Conservation (phyloP, 2,113 vertebrate genomes). For the Holacanthus passer region DNA sequence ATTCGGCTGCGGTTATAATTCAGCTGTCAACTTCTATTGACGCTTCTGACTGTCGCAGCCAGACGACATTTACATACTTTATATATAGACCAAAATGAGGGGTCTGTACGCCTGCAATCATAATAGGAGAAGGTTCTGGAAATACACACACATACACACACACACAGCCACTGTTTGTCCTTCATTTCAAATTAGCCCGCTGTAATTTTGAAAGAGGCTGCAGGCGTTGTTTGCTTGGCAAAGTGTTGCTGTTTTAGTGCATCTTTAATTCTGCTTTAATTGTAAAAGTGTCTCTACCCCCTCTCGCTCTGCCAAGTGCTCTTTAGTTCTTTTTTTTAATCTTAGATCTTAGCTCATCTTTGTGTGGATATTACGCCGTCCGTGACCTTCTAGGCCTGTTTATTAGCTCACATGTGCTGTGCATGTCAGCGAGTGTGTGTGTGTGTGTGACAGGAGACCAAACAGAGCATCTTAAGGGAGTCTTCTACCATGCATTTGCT, state of each 20-base stretch:
- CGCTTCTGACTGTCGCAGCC: slow-evolving; percentile 87
- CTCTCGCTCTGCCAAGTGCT: slow-evolving; percentile 76
- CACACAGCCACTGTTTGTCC: slow-evolving; percentile 83
- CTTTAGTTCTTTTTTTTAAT: slow-evolving; percentile 80
- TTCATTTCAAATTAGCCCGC: slow-evolving; percentile 87
- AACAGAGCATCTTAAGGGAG: slow-evolving; percentile 42
- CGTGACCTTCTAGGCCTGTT: slow-evolving; percentile 72
- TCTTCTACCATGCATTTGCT: neutral
- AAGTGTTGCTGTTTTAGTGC: slow-evolving; percentile 85
- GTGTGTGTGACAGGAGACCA: slow-evolving; percentile 31
- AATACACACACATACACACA: slow-evolving; percentile 11
- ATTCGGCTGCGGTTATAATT: slow-evolving; percentile 89
- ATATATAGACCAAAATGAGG: slow-evolving; percentile 85
- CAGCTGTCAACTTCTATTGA: slow-evolving; percentile 90
- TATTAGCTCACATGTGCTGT: slow-evolving; percentile 60
- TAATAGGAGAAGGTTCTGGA: slow-evolving; percentile 78
- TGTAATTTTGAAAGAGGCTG: slow-evolving; percentile 86
- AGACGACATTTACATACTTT: slow-evolving; percentile 89
- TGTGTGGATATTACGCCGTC: slow-evolving; percentile 70
- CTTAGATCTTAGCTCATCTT: slow-evolving; percentile 73
- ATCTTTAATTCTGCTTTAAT: slow-evolving; percentile 86
- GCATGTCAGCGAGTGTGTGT: neutral
- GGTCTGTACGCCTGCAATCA: slow-evolving; percentile 81
- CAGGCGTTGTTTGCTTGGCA: slow-evolving; percentile 86
- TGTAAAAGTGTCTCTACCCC: slow-evolving; percentile 68